phyloP scores from a whole-genome alignment of 2,113 vertebrate species.

The Myiopsitta monachus region DNA sequence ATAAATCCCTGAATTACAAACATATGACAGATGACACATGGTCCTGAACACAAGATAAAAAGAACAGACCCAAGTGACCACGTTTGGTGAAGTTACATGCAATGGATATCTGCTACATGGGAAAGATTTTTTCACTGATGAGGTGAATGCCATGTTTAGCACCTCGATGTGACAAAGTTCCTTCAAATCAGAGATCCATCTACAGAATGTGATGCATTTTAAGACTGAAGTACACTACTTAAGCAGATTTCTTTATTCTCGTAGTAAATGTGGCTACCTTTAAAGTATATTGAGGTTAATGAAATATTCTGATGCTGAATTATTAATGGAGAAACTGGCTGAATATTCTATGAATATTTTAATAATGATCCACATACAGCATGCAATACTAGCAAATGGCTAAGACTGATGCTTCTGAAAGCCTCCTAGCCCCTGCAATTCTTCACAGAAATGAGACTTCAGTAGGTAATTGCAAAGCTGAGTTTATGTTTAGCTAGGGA shows the following conservation, averaged over 20 bases:
- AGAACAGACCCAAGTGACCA: background rate
- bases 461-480: conserved; percentile 8
- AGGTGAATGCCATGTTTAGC: background rate
- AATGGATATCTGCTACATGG: accelerated
- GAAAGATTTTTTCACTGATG: background rate
- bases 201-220: background rate
- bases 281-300: conserved; percentile 3
- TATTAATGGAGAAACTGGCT: conserved; percentile 42
- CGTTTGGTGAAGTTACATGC: background rate
- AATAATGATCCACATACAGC: conserved; percentile 26
- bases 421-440: background rate
- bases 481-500: conserved; percentile 14
- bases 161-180: background rate
- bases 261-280: conserved; percentile 12
- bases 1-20: background rate
- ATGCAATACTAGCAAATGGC: background rate
- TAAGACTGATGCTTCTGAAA: background rate
- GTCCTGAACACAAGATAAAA: background rate
- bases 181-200: background rate
- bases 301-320: conserved; percentile 41
- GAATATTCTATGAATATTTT: conserved; percentile 54
- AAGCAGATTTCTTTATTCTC: background rate
- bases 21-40: background rate
- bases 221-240: background rate
- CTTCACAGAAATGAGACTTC: conserved; percentile 30